These are phyloP conservation scores for Lates japonicus DNA, from an alignment of 2,797 vertebrate species.

Conservation along the genomic window DNA sequence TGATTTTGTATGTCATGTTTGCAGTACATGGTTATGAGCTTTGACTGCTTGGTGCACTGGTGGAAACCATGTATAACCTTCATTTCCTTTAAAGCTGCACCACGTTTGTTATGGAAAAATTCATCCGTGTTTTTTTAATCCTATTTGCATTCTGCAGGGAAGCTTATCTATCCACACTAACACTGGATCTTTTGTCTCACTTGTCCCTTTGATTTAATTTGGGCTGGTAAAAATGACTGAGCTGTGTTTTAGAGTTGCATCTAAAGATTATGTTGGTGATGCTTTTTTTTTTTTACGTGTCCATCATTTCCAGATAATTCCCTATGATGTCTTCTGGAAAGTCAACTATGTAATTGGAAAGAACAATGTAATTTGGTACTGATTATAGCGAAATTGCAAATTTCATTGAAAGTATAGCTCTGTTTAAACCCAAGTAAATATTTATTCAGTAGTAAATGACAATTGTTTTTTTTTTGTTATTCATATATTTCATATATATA, in stretches of 20 bases:
- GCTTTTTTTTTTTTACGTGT: background rate
- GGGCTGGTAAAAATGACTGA: background rate
- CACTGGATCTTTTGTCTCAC: slow-evolving; percentile 8
- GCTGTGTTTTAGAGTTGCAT: background rate
- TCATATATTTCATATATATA: too few species aligned
- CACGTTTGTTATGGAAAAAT: background rate
- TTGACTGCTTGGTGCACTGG: too few species aligned
- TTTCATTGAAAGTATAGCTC: background rate
- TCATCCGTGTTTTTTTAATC: too few species aligned
- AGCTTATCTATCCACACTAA: slow-evolving; percentile 16
- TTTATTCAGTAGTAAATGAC: background rate
- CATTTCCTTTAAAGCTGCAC: slow-evolving; percentile 11
- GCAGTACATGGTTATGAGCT: slow-evolving; percentile 4
- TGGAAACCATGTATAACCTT: slow-evolving; percentile 9
- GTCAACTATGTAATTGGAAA: too few species aligned
- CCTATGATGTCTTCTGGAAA: background rate
- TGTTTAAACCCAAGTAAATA: background rate
- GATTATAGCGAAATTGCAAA: background rate
- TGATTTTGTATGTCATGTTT: slow-evolving; percentile 1
- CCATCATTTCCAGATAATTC: background rate
- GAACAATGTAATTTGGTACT: background rate
- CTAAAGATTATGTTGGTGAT: background rate
- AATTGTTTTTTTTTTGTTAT: background rate
- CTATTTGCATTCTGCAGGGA: slow-evolving; percentile 9
- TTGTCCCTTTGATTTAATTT: background rate